Evolutionary conservation across 2,888 invertebrate genomes (phyloP).

Genomic region (Abrostola triplasia): DNA sequence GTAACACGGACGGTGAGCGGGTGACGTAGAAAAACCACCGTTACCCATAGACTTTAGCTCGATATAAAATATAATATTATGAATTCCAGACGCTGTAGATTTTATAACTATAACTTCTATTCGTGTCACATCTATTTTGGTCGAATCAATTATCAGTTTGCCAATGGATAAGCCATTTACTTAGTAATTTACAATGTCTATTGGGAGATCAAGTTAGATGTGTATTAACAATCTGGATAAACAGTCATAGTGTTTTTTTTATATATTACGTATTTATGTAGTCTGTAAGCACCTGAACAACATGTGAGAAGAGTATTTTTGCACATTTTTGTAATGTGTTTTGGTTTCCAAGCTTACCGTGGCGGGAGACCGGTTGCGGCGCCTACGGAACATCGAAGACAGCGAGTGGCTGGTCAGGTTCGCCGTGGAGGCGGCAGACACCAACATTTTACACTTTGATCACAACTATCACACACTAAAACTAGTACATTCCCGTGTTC

Average conservation of each 20-base stretch:
- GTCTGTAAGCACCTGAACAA: too few species aligned
- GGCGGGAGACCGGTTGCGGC: constrained; percentile 66
- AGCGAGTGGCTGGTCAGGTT: constrained; percentile 74
- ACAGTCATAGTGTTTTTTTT: too few species aligned
- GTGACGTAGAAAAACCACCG: constrained; percentile 54
- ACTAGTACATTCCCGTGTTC: constrained; percentile 52
- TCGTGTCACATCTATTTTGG: constrained; percentile 9
- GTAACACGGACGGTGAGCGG: constrained; percentile 29
- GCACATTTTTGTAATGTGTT: constrained; percentile 27
- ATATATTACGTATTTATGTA: too few species aligned
- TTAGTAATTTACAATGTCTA: background rate
- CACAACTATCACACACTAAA: constrained; percentile 55
- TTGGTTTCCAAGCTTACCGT: constrained; percentile 65
- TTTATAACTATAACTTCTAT: constrained; percentile 21
- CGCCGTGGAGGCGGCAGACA: constrained; percentile 69
- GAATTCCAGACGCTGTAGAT: constrained; percentile 31
- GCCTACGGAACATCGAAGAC: constrained; percentile 78
- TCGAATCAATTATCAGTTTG: constrained; percentile 8
- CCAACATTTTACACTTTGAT: constrained; percentile 69
- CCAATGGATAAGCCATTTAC: background rate
- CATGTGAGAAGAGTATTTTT: constrained; percentile 15
- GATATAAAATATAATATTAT: constrained; percentile 33
- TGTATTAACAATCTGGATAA: too few species aligned
- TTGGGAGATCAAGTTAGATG: background rate
- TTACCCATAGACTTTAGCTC: constrained; percentile 37